Conservation (phyloP, 2,113 vertebrate species). For the Sinocyclocheilus anshuiensis region DNA sequence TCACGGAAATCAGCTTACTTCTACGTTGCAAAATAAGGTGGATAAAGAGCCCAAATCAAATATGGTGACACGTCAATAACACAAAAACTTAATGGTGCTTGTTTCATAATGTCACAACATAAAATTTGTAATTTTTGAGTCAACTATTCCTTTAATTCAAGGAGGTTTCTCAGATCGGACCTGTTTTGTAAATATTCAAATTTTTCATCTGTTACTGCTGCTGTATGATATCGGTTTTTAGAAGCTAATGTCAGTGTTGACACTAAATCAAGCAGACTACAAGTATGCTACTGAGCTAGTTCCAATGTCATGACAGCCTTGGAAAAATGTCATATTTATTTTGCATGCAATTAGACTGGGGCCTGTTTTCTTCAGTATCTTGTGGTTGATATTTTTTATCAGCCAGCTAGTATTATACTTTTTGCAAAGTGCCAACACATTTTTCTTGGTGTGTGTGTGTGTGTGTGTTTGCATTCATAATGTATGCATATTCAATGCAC, state of each 20-base stretch:
- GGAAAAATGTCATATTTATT: constrained; percentile 24
- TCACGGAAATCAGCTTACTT: no score
- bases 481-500: constrained; percentile 27
- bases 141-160: neutral
- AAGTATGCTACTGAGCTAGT: neutral
- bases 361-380: constrained; percentile 20
- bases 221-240: neutral
- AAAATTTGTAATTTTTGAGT: neutral
- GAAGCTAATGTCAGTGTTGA: neutral
- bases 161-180: neutral
- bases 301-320: constrained; percentile 21
- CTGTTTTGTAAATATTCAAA: neutral
- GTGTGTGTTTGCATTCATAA: constrained; percentile 23
- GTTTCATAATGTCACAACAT: no score
- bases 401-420: constrained; percentile 44
- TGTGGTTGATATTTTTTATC: constrained; percentile 48
- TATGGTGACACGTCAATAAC: no score
- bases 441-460: neutral
- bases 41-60: no score
- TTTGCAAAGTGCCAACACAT: constrained; percentile 4
- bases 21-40: no score
- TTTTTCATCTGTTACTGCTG: neutral
- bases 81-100: no score
- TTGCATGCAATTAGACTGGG: constrained; percentile 27
- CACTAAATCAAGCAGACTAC: neutral